Conservation (phyloP, 2,888 invertebrate genomes). For the Tineola bisselliella region DNA sequence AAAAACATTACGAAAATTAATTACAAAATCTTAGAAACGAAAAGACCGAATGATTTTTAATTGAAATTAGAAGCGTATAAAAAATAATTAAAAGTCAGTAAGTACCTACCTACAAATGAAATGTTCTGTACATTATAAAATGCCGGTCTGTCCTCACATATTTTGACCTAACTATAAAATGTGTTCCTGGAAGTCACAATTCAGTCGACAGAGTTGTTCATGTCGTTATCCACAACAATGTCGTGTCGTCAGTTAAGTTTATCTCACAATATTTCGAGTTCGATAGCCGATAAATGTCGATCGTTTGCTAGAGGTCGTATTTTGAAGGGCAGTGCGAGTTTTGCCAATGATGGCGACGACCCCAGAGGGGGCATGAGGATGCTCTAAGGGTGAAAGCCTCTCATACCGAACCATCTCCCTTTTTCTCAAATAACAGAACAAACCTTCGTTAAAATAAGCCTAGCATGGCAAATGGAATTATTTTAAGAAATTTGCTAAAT, state of each 20-base stretch:
- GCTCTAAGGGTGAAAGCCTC: background rate
- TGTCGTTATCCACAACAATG: constrained; percentile 1
- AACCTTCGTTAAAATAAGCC: constrained; percentile 7
- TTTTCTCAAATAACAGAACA: constrained; percentile 6
- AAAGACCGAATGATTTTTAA: no score
- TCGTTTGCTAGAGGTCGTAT: constrained; percentile 5
- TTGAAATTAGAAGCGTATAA: no score
- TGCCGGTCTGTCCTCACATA: no score
- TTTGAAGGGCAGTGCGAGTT: constrained; percentile 7
- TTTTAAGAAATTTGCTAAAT: background rate
- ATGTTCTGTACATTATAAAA: no score
- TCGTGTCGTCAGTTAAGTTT: background rate
- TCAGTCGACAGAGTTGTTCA: background rate
- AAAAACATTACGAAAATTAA: no score
- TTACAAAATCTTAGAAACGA: no score
- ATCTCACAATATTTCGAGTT: constrained; percentile 7
- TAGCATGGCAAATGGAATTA: background rate
- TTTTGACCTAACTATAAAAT: background rate
- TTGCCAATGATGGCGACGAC: constrained; percentile 10
- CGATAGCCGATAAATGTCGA: constrained; percentile 13
- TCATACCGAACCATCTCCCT: background rate
- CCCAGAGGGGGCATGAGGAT: background rate
- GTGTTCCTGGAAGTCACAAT: background rate
- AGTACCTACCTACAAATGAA: no score
- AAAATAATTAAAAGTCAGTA: no score